Evolutionary conservation across 92 coral and sea anemone species (phyloP).

Genomic region (Micromussa lordhowensis): DNA sequence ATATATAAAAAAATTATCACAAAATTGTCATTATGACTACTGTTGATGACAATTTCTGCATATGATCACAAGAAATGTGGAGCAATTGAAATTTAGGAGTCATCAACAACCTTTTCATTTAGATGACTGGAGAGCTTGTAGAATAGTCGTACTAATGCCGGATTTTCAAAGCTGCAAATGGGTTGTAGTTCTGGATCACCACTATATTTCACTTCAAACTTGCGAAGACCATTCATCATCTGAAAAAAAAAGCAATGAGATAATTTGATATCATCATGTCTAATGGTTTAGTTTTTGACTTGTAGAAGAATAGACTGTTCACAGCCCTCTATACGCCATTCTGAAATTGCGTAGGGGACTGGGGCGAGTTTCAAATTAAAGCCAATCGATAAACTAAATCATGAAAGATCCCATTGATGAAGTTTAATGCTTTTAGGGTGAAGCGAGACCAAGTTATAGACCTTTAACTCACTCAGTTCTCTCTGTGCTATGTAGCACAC

Average conservation of each 20-base stretch:
- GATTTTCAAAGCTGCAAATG: conserved; percentile 90
- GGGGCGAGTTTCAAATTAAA: too few species aligned
- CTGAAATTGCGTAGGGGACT: too few species aligned
- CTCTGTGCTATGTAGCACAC: too few species aligned
- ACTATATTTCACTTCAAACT: conserved; percentile 76
- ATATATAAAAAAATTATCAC: background rate
- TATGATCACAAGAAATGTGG: background rate
- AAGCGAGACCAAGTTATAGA: too few species aligned
- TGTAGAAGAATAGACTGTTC: too few species aligned
- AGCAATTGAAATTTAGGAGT: background rate
- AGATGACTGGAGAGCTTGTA: conserved; percentile 76
- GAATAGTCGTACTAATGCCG: conserved; percentile 77
- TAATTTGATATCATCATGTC: too few species aligned
- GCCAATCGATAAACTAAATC: too few species aligned
- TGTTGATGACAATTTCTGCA: background rate
- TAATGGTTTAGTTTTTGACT: too few species aligned
- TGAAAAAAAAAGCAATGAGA: background rate
- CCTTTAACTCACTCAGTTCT: too few species aligned
- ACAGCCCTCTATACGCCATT: too few species aligned
- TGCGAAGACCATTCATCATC: conserved; percentile 94
- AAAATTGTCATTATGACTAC: background rate
- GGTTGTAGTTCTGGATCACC: conserved; percentile 98
- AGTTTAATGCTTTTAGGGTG: too few species aligned
- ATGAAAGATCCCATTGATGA: too few species aligned
- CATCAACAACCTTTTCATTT: conserved; percentile 76